Evolutionary conservation across 2,888 invertebrate species (phyloP), one percentile per base, ranked within the genome.

Genomic region (Allophyes oxyacanthae): DNA sequence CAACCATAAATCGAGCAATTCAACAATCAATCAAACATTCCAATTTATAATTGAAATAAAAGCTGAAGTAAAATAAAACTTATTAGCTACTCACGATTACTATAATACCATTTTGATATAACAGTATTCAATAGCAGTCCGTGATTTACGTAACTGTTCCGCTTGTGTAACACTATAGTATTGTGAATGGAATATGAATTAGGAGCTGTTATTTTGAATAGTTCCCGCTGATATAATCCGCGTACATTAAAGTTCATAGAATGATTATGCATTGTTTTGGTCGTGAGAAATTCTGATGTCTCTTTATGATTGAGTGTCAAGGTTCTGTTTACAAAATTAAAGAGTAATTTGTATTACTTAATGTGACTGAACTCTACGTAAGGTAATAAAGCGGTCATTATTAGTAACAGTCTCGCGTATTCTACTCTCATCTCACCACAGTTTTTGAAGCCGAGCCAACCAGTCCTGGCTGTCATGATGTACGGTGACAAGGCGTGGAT

Each of bases 301-400:
- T 46, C n/a, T 26, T 25, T 43, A 14, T 30, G 13, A 53, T 41
- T 48, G 4, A 36, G 20, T 50, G 76, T 72, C 75, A 75, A 75
- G 73, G 75, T 69, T 63, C 33, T 32, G 52, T 69, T 73, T 57
- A 41, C 37, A 52, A 33, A n/a, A 37, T 33, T 15, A 58, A 53
- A 32, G 3, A 48, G 30, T 49, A 33, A 36, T 34, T 64, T 41
- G 46, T 60, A 34, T 44, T 51, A 52, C 48, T 52, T 13, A 44
- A 66, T 54, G 50, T 67, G 13, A 50, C 0, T 71, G 55, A 69
- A 55, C 66, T 69, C 52, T 15, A 30, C 37, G 32, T 14, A n/a
- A 15, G 20, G 3, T 4, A 26, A 20, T 28, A 20, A 20, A 20
- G 20, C 2, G 2, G 20, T 20, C 20, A 20, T 20, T 3, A 20